Base-by-base conservation (phyloP, 2,888 invertebrate genomes). In the Sinodicranocentrus sp. region DNA sequence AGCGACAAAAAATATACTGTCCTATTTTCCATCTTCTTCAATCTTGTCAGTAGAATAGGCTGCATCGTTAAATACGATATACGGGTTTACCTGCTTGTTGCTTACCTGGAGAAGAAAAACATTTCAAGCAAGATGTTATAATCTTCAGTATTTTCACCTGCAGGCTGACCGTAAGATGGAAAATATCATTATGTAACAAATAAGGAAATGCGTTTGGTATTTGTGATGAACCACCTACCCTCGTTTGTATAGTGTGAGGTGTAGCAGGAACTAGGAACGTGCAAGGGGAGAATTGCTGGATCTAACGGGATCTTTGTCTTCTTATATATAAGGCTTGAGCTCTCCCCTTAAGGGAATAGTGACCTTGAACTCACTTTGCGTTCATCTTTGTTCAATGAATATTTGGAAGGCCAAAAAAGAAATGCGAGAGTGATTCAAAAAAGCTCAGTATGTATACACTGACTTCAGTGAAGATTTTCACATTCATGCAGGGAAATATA, bases 281-380 rank as follows among this genome's bases (percentile, higher is more conserved):
- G 52, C 19, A 28, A 77, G 77, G 77, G 77, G 68, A 77, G 77
- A 77, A 48, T 68, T 59, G 13, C 68, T 77, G 43, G 77, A 57
- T n/a, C 39, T 77, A 77, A 77, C 77, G 77, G 77, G 77, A 77
- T 68, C 59, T 52, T 67, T 68, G 68, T 57, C 68, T 52, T 26
- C 21, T 39, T 39, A 44, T n/a, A 28, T 19, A 17, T 44, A 52
- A n/a, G n/a, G n/a, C 33, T 63, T 65, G 43, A 43, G 39, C 23
- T 25, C 57, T 61, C 59, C 13, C 59, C 25, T 25, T 44, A 79
- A 80, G 72, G 72, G 80, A 80, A 67, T 21, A n/a, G 21, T 82
- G 73, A 48, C 80, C 82, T 85, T 82, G 78, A 85, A 84, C 84
- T 84, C 80, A 33, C 75, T 75, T 65, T 65, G 52, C 68, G 67